Percentiles rank a stretch among this genome's conserved stretches.
Evolutionary conservation across 2,888 invertebrate genomes (phyloP).

Genomic region (Trissoscelio sp.): DNA sequence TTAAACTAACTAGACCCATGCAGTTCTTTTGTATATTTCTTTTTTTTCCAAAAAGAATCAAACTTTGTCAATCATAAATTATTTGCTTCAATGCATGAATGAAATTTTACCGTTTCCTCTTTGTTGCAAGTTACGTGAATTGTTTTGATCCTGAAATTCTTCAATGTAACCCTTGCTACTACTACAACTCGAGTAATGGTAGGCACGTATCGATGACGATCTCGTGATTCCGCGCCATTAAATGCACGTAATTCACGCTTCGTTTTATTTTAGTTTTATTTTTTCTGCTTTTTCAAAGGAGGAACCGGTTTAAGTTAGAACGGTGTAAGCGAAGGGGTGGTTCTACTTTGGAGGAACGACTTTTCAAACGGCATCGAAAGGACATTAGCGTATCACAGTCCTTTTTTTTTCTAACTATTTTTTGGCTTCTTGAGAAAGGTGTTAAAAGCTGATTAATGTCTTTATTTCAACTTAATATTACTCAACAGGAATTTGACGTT

Average conservation of each 20-base stretch:
- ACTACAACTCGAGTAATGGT: constrained; percentile 3
- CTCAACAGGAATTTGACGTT: constrained; percentile 1
- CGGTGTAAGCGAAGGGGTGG: constrained; percentile 35
- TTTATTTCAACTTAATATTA: constrained; percentile 20
- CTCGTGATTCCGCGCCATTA: constrained; percentile 56
- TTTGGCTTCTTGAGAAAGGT: not conserved
- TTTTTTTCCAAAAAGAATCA: not conserved
- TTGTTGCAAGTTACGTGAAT: constrained; percentile 20
- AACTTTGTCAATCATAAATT: constrained; percentile 8
- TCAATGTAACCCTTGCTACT: constrained; percentile 33
- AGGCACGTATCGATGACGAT: constrained; percentile 41
- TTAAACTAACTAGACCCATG: no score
- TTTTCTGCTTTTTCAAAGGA: constrained; percentile 7
- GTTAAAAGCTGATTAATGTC: constrained; percentile 48
- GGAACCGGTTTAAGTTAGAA: constrained; percentile 61
- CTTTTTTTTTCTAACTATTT: constrained; percentile 31
- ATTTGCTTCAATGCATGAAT: constrained; percentile 3
- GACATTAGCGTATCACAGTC: not conserved
- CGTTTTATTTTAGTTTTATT: no score
- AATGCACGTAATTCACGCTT: constrained; percentile 45
- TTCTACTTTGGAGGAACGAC: constrained; percentile 43
- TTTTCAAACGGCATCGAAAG: constrained; percentile 18
- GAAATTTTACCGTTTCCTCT: constrained; percentile 23
- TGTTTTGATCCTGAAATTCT: constrained; percentile 18
- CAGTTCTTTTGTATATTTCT: no score